These are phyloP conservation scores for Eueides isabella DNA, from an alignment of 1,140 invertebrate genomes.

Conservation along the genomic window DNA sequence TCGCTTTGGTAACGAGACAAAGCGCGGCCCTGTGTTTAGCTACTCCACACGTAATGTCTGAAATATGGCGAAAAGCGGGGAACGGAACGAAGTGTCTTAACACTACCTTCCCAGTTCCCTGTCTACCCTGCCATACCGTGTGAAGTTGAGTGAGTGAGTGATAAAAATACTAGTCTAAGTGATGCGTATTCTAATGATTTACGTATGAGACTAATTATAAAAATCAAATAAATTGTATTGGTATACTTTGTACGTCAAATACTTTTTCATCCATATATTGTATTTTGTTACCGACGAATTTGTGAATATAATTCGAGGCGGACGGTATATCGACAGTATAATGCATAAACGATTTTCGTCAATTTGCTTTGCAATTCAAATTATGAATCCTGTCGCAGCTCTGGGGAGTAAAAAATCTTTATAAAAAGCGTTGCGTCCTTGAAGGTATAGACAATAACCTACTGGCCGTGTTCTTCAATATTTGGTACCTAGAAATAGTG, in stretches of 20 bases:
- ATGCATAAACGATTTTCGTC: constrained; percentile 67
- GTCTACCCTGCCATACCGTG: too few relatives aligned
- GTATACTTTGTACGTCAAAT: constrained; percentile 16
- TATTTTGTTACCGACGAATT: constrained; percentile 51
- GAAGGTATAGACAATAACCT: constrained; percentile 59
- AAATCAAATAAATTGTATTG: neutral
- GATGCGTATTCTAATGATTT: neutral
- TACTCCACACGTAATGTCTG: too few relatives aligned
- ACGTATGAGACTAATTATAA: neutral
- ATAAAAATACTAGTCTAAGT: too few relatives aligned
- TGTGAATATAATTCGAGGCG: constrained; percentile 65
- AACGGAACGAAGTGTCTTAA: too few relatives aligned
- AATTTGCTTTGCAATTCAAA: constrained; percentile 68
- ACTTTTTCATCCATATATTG: constrained; percentile 43
- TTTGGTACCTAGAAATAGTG: constrained; percentile 9
- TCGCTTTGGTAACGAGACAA: too few relatives aligned
- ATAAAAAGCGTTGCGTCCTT: constrained; percentile 59
- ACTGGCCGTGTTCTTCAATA: constrained; percentile 53
- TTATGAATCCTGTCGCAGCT: constrained; percentile 40
- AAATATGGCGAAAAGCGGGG: too few relatives aligned
- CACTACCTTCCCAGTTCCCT: too few relatives aligned
- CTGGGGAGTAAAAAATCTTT: constrained; percentile 39
- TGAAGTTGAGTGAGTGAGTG: too few relatives aligned
- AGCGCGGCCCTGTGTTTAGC: too few relatives aligned
- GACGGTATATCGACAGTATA: constrained; percentile 49